Evolutionary conservation across 2,888 invertebrate genomes (phyloP), one percentile per base, ranked within the genome.

Genomic region (Corbicula japonica): DNA sequence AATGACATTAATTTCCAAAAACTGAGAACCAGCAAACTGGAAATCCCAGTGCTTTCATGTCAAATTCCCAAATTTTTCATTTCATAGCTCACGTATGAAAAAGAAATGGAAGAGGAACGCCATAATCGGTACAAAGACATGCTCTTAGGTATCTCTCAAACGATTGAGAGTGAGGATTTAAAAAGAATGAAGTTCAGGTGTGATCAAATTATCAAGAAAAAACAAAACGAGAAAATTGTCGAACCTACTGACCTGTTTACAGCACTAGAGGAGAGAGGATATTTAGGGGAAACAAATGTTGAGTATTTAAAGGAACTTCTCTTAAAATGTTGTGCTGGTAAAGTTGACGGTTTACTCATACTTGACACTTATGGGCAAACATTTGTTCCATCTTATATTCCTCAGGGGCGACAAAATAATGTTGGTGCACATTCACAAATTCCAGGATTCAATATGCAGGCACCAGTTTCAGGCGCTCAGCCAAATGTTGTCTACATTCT

Each of bases 201-300:
- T 72, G 81, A 81, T 63, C 73, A 78, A 46, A 62, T 81, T 28
- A 78, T 87, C 12, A 83, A 80, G 54, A 84, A 81, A 61, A 68
- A 78, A 50, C 83, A 86, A 65, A 82, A 81, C 72, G 85, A 86
- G 61, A 83, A 85, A 68, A 87, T 90, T 35, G 65, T 73, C 68
- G 66, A 77, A 4, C 56, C 80, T 4, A 56, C 81, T 4, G 81
- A 86, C 28, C 70, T 90, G 12, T 90, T 87, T 71, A 81, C 80
- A 60, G 86, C 84, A n/a, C 69, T 90, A 23, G 89, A 90, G 75
- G 80, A 88, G 38, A 69, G 89, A 28, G 87, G 84, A 26, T 50
- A 68, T 30, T 69, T 90, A 4, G 78, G 78, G 18, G 48, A 61
- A 28, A 58, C 65, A 15, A 80, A 89, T 50, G 38, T 84, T 23